Evolutionary conservation across 2,797 vertebrate species (phyloP), one percentile per base, ranked within the genome.

Genomic region (Phalanger gymnotis): DNA sequence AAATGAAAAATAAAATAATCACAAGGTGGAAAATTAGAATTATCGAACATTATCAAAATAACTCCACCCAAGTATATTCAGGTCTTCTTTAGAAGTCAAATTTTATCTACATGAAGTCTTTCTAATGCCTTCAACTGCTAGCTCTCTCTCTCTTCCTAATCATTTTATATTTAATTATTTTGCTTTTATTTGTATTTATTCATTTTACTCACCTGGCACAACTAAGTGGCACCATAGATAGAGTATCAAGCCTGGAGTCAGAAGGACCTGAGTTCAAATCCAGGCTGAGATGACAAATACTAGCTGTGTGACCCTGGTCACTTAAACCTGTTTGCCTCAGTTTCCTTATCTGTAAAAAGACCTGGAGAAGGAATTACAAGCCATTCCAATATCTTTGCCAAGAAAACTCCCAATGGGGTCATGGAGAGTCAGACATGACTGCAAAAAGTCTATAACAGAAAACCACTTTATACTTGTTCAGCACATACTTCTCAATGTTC

Each of bases 21-120:
- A 92, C 31, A 57, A 93, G 61, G 90, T 7, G 7, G 16, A 40
- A 95, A 94, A 87, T 53, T 87, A 81, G 19, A 12, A 92, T 96
- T 96, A 97, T 30, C 93, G 53, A 93, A 95, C 94, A 93, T 73
- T 66, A 57, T 93, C 94, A 96, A 96, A 96, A 96, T 96, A 96
- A 96, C 47, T 94, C 30, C 3, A 90, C 66, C 92, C 19, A 92
- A 95, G 66, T 40, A 54, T 91, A 53, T 61, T 1, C 34, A 81
- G 54, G 5, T 95, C 54, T 91, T 93, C 2, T 66, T 94, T 92
- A 95, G 13, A 95, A 12, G 52, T 96, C 52, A 95, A 97, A 91
- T 28, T 95, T 95, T 93, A 90, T 95, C 90, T 57, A 5, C 0
- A 22, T 31, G 9, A 30, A 12, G 56, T 51, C 73, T 90, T 94